phyloP scores from a whole-genome alignment of 2,113 vertebrate species.

The Hemiscyllium ocellatum region DNA sequence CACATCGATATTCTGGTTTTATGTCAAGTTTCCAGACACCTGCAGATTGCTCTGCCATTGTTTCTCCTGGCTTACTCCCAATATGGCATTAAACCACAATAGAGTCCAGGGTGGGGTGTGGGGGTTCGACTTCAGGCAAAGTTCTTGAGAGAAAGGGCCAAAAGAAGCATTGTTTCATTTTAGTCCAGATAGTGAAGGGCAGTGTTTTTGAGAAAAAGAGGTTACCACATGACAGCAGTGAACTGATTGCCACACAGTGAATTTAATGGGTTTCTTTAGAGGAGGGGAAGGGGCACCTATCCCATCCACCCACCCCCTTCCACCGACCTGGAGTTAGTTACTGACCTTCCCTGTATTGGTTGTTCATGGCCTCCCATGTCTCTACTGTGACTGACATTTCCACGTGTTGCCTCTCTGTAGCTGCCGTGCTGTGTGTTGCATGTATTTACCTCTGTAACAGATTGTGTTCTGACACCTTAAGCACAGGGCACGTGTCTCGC shows the following conservation, averaged over 20 bases:
- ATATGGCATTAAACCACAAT: neutral
- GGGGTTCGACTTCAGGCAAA: neutral
- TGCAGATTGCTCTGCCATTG: neutral
- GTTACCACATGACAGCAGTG: neutral
- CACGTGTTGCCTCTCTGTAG: constrained; percentile 35
- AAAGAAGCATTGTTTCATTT: neutral
- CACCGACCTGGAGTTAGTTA: neutral
- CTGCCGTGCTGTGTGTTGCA: constrained; percentile 37
- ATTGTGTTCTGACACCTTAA: constrained; percentile 7
- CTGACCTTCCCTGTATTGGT: neutral
- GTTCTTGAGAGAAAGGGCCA: neutral
- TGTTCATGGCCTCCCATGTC: neutral
- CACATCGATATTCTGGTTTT: neutral
- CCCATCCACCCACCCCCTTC: too few species aligned
- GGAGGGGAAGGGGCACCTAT: neutral
- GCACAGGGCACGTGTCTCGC: constrained; percentile 20
- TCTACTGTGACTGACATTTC: constrained; percentile 20
- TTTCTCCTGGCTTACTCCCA: neutral
- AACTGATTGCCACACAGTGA: neutral
- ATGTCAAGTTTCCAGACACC: neutral
- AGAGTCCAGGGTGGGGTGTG: neutral
- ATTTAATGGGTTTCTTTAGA: neutral
- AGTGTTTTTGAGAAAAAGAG: neutral
- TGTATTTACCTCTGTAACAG: constrained; percentile 37
- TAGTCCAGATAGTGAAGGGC: neutral